Base-by-base conservation (phyloP, 2,113 vertebrate species). In the Arothron firmamentum region DNA sequence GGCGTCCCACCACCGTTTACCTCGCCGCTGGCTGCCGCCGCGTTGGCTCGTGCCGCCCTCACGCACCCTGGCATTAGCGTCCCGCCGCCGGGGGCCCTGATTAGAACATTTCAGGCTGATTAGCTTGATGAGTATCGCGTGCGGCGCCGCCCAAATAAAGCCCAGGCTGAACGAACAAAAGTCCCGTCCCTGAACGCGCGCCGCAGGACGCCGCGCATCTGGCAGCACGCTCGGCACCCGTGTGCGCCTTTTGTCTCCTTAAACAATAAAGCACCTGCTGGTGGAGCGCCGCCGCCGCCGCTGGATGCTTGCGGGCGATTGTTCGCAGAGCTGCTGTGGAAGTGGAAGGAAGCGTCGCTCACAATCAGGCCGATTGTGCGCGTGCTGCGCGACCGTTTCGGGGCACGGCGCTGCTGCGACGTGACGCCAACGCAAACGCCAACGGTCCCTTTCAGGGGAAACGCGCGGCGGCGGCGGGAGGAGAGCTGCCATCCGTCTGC, bases 221-320 rank as follows among this genome's bases (percentile, higher is more conserved):
- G 62, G 71, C 45, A 51, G 54, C 62, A 45, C 48, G 25, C 49
- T 56, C 62, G 56, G 16, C 15, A 4, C 49, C 73, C 50, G 52
- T 20, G 63, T 42, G 60, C 16, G 55, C 31, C 38, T 57, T 78
- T 74, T 76, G 66, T 80, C 66, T 43, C 58, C 50, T 13, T 13
- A 9, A 59, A 85, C 70, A 85, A 80, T 82, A 59, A 63, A 74
- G 50, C 83, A 82, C 77, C 83, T 80, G 83, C 62, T 80, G 56
- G 51, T 52, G 54, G 34, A 59, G 60, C 28, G 25, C 6, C 6
- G 17, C 52, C 0, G 17, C 52, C 67, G 49, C 50, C 52, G 62
- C 60, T 25, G 54, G 52, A 43, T 65, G 56, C 65, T 67, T 58
- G 31, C 42, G 23, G 34, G 43, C 78, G 76, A 85, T 80, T 80